A percentile compares a stretch with the other conserved stretches of the same genome.
These are phyloP conservation scores for Xanthia togata DNA, from an alignment of 2,888 invertebrate species.

Conservation along the genomic window DNA sequence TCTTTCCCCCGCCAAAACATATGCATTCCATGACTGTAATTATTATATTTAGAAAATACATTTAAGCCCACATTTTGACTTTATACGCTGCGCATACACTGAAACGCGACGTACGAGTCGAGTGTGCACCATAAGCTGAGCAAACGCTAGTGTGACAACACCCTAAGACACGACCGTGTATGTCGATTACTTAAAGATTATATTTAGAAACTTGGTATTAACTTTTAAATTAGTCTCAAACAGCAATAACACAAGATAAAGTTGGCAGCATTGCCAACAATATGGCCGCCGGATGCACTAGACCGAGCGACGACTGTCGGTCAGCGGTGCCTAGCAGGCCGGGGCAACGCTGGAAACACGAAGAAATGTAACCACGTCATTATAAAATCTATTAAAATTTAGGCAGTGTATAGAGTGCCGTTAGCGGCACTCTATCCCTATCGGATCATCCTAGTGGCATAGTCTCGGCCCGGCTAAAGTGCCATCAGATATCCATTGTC, in stretches of 20 bases:
- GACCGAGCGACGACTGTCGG: constrained; percentile 37
- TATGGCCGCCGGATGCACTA: constrained; percentile 45
- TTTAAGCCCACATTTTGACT: neutral
- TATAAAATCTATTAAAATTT: neutral
- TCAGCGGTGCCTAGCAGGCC: constrained; percentile 34
- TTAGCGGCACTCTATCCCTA: too few species aligned
- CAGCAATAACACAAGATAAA: constrained; percentile 33
- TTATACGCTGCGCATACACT: neutral
- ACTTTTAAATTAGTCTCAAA: constrained; percentile 50
- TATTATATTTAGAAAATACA: neutral
- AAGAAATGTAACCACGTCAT: constrained; percentile 32
- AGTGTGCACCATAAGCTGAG: neutral
- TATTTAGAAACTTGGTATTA: constrained; percentile 9
- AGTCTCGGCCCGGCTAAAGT: too few species aligned
- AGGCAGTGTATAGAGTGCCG: too few species aligned
- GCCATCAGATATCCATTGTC: too few species aligned
- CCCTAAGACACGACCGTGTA: constrained; percentile 17
- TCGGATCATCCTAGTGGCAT: too few species aligned
- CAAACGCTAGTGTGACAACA: constrained; percentile 33
- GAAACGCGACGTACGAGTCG: neutral
- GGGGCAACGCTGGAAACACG: constrained; percentile 57
- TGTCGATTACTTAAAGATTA: neutral
- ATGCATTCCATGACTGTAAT: too few species aligned
- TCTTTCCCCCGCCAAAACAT: neutral
- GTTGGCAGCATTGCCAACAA: constrained; percentile 37